Conservation (phyloP, 2,888 invertebrate species). For the Clunio marinus region DNA sequence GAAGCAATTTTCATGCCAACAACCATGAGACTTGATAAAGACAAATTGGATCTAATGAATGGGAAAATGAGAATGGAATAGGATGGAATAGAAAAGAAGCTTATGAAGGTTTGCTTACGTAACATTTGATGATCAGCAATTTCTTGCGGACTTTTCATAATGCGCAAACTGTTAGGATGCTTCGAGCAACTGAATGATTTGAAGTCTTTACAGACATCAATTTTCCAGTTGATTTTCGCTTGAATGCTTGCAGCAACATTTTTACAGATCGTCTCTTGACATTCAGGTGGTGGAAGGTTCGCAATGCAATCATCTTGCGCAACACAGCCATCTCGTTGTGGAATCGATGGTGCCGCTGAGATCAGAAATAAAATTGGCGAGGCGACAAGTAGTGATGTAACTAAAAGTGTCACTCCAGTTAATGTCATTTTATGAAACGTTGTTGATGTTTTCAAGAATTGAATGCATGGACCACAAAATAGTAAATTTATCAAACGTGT, state of each 20-base stretch:
- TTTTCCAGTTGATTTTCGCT: constrained; percentile 49
- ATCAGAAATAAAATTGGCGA: constrained; percentile 59
- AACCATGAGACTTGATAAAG: constrained; percentile 6
- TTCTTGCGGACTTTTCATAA: constrained; percentile 49
- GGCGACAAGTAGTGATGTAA: constrained; percentile 57
- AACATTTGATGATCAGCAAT: constrained; percentile 50
- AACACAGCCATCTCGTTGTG: constrained; percentile 49
- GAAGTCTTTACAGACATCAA: constrained; percentile 50
- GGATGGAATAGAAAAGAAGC: neutral
- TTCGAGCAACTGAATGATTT: constrained; percentile 50
- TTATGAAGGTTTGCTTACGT: constrained; percentile 44
- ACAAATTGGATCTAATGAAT: constrained; percentile 30
- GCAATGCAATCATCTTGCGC: constrained; percentile 47
- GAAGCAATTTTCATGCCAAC: neutral
- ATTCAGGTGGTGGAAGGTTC: constrained; percentile 47
- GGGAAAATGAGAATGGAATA: constrained; percentile 10
- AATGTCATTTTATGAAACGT: constrained; percentile 59
- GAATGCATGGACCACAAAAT: constrained; percentile 57
- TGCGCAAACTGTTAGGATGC: constrained; percentile 44
- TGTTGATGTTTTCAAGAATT: constrained; percentile 56
- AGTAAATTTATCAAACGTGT: constrained; percentile 53
- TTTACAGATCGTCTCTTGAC: constrained; percentile 47
- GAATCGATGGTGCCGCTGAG: constrained; percentile 50
- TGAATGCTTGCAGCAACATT: constrained; percentile 49
- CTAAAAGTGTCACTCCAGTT: constrained; percentile 57